Base-by-base conservation (phyloP, 2,888 invertebrate genomes). In the Drosophila nigricruria region DNA sequence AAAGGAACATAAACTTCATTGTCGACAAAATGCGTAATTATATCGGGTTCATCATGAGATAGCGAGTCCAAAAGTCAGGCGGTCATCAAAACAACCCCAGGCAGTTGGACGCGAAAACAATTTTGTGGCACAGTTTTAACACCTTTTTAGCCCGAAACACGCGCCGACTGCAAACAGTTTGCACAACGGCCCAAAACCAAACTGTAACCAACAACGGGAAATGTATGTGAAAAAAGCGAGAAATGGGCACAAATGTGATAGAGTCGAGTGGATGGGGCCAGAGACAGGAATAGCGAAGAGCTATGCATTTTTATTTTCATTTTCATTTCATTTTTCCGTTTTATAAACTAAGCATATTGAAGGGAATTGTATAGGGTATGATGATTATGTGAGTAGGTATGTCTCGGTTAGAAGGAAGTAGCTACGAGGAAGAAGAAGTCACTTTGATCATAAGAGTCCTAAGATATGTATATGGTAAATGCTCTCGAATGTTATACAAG, bases 21-120 rank as follows among this genome's bases (percentile, higher is more conserved):
- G 87, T 87, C 84, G 83, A 84, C 83, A 86, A 86, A 83, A 86
- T 86, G 87, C 73, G 81, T 83, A 83, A 83, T 86, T 83, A 83
- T 77, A 57, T 53, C 68, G 65, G 45, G 40, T 53, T 59, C 60
- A 61, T 42, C 57, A 63, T 58, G 66, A 57, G 74, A 64, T 70
- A 59, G 63, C 27, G 45, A 40, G 66, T n/a, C 60, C 50, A 50
- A 72, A 73, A 85, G 83, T 70, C 86, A 81, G 77, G 59, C 65
- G 66, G 62, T 67, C 60, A 65, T 81, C 63, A 79, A 66, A 79
- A 62, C 84, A 63, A 80, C 82, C 84, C 84, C 76, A 58, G 61
- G 75, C 72, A 40, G 60, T 34, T 20, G 62, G 43, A 6, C 45
- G 60, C 58, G 53, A 53, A 76, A 76, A 73, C 74, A 73, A 72